Percentiles rank a stretch among this genome's conserved stretches.
Evolutionary conservation across 2,797 vertebrate species (phyloP).

Genomic region (Chaunax sp.): DNA sequence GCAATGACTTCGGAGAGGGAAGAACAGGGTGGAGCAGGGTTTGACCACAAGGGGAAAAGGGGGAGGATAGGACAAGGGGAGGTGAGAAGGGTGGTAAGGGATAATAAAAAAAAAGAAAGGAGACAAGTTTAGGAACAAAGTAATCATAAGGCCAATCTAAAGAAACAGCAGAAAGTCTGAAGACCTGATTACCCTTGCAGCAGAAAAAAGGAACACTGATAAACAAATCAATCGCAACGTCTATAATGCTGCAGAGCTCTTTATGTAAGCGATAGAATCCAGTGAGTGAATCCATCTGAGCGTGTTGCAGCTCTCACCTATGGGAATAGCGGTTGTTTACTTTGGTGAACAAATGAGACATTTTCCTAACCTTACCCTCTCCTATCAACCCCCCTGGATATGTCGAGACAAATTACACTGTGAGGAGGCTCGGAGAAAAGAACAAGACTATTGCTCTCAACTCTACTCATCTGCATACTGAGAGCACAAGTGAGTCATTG

Average conservation of each 20-base stretch:
- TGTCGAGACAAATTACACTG: constrained; percentile 57
- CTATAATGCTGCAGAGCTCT: constrained; percentile 23
- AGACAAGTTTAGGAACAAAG: constrained; percentile 5
- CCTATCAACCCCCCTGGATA: constrained; percentile 39
- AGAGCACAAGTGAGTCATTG: constrained; percentile 75
- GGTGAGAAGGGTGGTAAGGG: not conserved
- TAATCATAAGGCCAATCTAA: not conserved
- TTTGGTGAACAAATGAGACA: constrained; percentile 49
- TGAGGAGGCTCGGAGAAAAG: constrained; percentile 32
- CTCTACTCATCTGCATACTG: constrained; percentile 69
- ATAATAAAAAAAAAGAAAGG: not conserved
- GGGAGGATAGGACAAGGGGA: not conserved
- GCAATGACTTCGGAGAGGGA: constrained; percentile 5
- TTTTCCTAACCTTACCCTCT: constrained; percentile 51
- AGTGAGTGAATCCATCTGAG: constrained; percentile 38
- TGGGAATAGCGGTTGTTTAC: constrained; percentile 50
- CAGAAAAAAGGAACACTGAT: constrained; percentile 15
- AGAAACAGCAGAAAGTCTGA: not conserved
- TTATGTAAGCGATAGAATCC: constrained; percentile 30
- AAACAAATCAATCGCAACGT: constrained; percentile 29
- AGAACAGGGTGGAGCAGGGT: not conserved
- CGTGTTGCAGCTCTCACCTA: constrained; percentile 35
- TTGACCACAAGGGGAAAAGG: not conserved
- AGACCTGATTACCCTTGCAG: constrained; percentile 3
- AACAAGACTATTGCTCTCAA: constrained; percentile 38